phyloP scores from a whole-genome alignment of 2,888 invertebrate genomes.

The Pelosia muscerda region DNA sequence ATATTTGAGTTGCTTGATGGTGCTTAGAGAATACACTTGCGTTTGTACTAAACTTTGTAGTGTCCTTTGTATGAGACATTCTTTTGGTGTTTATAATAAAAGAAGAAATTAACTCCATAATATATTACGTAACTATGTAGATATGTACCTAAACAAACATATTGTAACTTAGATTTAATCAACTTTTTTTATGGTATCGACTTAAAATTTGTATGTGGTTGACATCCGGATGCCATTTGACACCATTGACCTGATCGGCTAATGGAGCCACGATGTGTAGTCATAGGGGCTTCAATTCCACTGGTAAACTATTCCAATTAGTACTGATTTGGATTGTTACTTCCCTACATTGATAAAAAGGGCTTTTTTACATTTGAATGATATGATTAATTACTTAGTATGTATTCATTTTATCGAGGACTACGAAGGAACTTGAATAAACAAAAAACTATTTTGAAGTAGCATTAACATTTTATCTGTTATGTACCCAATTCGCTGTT shows the following conservation, averaged over 20 bases:
- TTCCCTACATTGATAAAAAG: too few species aligned
- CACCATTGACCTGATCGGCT: neutral
- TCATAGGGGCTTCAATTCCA: neutral
- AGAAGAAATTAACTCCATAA: too few species aligned
- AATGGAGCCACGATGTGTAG: neutral
- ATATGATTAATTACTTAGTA: too few species aligned
- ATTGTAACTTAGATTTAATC: too few species aligned
- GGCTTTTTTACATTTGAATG: too few species aligned
- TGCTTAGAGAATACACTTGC: neutral
- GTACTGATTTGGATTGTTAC: neutral
- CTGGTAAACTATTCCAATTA: neutral
- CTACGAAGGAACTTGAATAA: neutral
- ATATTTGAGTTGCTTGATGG: constrained; percentile 1
- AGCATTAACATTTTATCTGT: neutral
- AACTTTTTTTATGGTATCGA: neutral
- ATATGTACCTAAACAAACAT: neutral
- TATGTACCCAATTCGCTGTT: neutral
- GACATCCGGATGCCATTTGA: neutral
- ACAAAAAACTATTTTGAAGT: neutral
- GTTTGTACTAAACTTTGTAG: neutral
- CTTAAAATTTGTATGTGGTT: neutral
- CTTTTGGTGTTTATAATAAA: neutral
- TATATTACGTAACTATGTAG: too few species aligned
- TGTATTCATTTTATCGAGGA: too few species aligned
- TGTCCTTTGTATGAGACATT: neutral